phyloP scores from a whole-genome alignment of 1,140 invertebrate genomes.

The Diprion similis region DNA sequence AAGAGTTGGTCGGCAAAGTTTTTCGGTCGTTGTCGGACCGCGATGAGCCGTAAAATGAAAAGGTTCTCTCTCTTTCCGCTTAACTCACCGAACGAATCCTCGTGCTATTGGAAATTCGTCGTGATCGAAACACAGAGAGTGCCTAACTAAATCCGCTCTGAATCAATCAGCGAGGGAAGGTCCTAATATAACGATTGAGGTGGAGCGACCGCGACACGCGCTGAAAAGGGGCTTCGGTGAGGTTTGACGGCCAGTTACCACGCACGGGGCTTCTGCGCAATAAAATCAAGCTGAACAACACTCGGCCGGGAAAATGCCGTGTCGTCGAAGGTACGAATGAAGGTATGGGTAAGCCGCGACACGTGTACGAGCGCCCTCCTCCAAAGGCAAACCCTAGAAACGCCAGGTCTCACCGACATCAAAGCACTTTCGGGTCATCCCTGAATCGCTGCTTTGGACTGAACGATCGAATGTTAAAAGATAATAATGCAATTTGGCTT shows the following conservation, averaged over 20 bases:
- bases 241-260: background rate
- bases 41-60: too few species aligned
- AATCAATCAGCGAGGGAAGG: background rate
- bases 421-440: conserved; percentile 43
- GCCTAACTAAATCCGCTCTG: background rate
- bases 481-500: background rate
- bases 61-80: too few species aligned
- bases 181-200: conserved; percentile 4
- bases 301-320: conserved; percentile 2
- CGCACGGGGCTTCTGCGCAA: background rate
- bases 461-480: background rate
- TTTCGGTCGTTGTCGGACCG: too few species aligned
- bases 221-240: background rate
- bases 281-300: background rate
- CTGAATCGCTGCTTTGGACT: conserved; percentile 25
- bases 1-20: background rate
- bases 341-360: conserved; percentile 26
- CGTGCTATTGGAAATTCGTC: too few species aligned
- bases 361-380: conserved; percentile 32
- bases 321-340: conserved; percentile 37
- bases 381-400: conserved; percentile 31
- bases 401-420: conserved; percentile 3
- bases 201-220: background rate
- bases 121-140: too few species aligned
- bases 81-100: too few species aligned